Conservation (phyloP, 2,888 invertebrate genomes). For the Xanthorhoe spadicearia region DNA sequence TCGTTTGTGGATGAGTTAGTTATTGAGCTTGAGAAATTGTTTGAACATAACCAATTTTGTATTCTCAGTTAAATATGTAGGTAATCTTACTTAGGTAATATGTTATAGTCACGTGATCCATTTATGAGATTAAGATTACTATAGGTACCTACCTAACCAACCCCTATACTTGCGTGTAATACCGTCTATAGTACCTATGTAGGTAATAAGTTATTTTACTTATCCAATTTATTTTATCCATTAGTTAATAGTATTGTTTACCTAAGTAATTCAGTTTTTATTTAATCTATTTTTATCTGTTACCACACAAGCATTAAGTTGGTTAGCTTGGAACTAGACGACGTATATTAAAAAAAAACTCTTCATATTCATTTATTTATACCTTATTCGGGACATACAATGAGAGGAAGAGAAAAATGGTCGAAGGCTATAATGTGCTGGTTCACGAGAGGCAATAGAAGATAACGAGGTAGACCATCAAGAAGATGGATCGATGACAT, state of each 20-base stretch:
- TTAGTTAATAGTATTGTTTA: conserved; percentile 6
- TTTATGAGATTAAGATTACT: neutral
- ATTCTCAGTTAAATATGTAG: too few species aligned
- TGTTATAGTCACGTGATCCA: too few species aligned
- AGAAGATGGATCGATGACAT: too few species aligned
- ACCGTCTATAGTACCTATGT: neutral
- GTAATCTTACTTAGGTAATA: neutral
- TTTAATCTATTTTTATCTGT: conserved; percentile 2
- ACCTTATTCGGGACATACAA: too few species aligned
- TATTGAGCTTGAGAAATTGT: neutral
- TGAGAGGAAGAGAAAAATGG: too few species aligned
- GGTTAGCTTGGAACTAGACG: too few species aligned
- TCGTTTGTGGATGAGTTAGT: conserved; percentile 10
- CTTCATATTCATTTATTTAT: too few species aligned
- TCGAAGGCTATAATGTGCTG: too few species aligned
- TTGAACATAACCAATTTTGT: neutral
- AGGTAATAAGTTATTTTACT: neutral
- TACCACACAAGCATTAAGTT: too few species aligned
- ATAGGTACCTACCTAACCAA: neutral
- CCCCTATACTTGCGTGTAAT: neutral
- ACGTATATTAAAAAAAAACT: too few species aligned
- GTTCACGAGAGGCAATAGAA: too few species aligned
- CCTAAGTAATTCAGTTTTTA: neutral
- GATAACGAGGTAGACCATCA: too few species aligned
- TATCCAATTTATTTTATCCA: conserved; percentile 1